Conservation (phyloP, 2,113 vertebrate genomes). For the Macheiramphus alcinus region DNA sequence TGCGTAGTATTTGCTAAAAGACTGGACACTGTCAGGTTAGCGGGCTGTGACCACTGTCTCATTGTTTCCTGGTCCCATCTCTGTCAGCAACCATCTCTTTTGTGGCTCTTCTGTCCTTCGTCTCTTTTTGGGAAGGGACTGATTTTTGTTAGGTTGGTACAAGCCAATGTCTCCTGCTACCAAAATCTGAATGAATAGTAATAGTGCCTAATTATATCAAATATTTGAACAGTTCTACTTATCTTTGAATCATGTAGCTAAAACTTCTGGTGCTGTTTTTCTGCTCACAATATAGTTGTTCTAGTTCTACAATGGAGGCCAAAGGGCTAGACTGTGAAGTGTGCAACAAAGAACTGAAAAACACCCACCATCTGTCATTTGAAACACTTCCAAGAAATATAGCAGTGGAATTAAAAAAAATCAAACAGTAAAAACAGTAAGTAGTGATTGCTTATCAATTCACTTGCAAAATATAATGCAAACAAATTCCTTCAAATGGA, state of each 20-base stretch:
- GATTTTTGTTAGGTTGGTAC: not conserved
- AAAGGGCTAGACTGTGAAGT: not conserved
- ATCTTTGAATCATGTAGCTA: not conserved
- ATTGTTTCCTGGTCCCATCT: not conserved
- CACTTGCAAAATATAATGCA: not conserved
- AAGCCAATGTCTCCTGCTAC: not conserved
- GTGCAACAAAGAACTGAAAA: constrained; percentile 21
- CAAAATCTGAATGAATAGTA: not conserved
- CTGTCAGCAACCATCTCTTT: not conserved
- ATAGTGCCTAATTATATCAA: not conserved
- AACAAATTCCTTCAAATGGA: not conserved
- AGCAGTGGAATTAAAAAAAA: not conserved
- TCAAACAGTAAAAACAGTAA: not conserved
- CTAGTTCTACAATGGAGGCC: not conserved
- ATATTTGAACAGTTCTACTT: not conserved
- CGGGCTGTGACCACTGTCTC: not conserved
- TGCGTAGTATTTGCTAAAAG: not conserved
- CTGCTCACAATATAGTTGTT: not conserved
- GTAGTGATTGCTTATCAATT: not conserved
- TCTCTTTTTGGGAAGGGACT: not conserved
- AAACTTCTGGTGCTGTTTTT: not conserved
- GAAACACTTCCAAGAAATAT: constrained; percentile 1
- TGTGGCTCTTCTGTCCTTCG: not conserved
- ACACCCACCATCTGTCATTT: constrained; percentile 5
- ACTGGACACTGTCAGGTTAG: not conserved